Base-by-base conservation (phyloP, 1,140 invertebrate genomes). In the Papilio glaucus region DNA sequence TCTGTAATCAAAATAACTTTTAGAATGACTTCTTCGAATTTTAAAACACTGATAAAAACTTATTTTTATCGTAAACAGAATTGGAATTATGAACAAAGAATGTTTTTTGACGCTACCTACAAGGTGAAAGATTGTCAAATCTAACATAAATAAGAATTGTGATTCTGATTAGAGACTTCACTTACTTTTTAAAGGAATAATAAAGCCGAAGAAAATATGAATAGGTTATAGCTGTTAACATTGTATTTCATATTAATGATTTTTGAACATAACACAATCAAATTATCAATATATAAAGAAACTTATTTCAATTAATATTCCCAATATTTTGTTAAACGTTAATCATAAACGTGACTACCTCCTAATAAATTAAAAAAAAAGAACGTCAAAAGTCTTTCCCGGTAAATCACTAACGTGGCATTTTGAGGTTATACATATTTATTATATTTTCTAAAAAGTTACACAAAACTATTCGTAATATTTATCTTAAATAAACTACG, bases 371-470 rank as follows among this genome's bases (percentile, higher is more conserved):
- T 18, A 49, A 10, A 57, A 57, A 53, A 57, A 24, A 9, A 57
- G 2, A 24, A 45, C n/a, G 42, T 57, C 10, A 57, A 10, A 57
- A 57, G 10, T 33, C 29, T 57, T 24, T 57, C 49, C 18, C 49
- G 49, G 49, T 21, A 57, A 57, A 24, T 12, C 12, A 3, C 29
- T 5, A 12, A 26, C 24, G 21, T 24, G 4, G 21, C 49, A 57
- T 57, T 57, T 57, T 26, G 49, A 57, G 49, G 49, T 57, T 57
- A 57, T 57, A 24, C 6, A 5, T 24, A 10, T 33, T 33, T 33
- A 33, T 33, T 33, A 33, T 33, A 33, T 33, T 33, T 33, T 3
- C 29, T 33, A 33, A 33, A 33, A 33, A 33, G 29, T 33, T 33
- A 33, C 6, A 3, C 2, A 3, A 33, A 33, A 33, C 2, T 33